These are phyloP conservation scores for Chaetoderma sp. DNA, from an alignment of 2,888 invertebrate species.

Conservation along the genomic window DNA sequence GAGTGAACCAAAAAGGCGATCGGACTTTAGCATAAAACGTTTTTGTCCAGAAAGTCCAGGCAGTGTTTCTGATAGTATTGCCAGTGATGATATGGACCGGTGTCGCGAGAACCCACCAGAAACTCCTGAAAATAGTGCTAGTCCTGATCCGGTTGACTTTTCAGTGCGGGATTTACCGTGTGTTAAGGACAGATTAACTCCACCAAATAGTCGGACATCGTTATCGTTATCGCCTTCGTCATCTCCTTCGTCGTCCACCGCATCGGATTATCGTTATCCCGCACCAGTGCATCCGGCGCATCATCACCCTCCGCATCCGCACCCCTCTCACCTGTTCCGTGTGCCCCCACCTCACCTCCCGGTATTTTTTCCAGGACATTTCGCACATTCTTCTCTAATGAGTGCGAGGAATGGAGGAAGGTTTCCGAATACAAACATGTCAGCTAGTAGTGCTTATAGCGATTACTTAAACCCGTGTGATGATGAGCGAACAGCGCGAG, in stretches of 20 bases:
- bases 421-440: too few relatives aligned
- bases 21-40: constrained; percentile 61
- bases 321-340: background rate
- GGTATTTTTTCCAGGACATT: background rate
- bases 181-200: constrained; percentile 12
- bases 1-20: constrained; percentile 73
- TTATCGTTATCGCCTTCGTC: background rate
- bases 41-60: constrained; percentile 53
- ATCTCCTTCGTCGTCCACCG: too few relatives aligned
- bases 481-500: background rate
- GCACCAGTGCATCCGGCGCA: too few relatives aligned
- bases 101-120: constrained; percentile 45
- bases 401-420: too few relatives aligned
- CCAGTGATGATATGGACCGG: constrained; percentile 53
- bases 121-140: constrained; percentile 27
- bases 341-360: background rate
- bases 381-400: too few relatives aligned
- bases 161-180: constrained; percentile 21
- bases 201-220: background rate
- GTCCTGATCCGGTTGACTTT: constrained; percentile 19
- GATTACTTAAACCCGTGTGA: background rate
- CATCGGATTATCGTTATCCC: too few relatives aligned
- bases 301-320: background rate
- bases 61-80: constrained; percentile 10
- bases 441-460: too few relatives aligned